Base-by-base conservation (phyloP, 2,888 invertebrate species). In the Caenorhabditis sp. region DNA sequence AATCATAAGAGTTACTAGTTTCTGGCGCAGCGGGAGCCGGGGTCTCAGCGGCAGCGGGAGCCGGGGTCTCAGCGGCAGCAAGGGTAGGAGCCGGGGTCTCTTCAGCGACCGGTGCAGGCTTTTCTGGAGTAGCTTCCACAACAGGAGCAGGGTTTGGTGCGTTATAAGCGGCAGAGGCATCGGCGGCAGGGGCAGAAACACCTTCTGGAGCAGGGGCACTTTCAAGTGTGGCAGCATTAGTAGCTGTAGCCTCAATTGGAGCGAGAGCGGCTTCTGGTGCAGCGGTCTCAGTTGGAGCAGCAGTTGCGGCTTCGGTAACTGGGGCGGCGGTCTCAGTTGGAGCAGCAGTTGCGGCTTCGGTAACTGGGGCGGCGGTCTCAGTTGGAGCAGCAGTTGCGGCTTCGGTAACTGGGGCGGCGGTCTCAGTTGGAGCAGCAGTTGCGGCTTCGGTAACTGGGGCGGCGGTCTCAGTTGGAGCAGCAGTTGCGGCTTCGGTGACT, bases 131-230 rank as follows among this genome's bases (percentile, higher is more conserved):
- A 37, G 55, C 22, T 30, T 37, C 55, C 20, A 56, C 13, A 24
- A 37, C 59, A 41, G 53, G 35, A 45, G 61, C 56, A 22, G 48
- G 20, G 4, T 73, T 32, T 30, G 59, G 46, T 5, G 74, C 53
- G 8, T 30, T 46, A 24, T 56, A 37, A 17, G 20, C 58, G 9
- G 56, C 43, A n/a, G 50, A 48, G 3, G 73, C 59, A 22, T 63
- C 76, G 5, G 58, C 63, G 11, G 63, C 70, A 27, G 65, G 61
- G 3, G 66, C 56, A 30, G 59, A 45, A 7, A 45, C 62, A 2
- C 68, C 41, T 39, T 22, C 77, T 59, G 76, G 71, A 35, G 72
- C 61, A 22, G 66, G 55, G 5, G 56, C 55, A 22, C 62, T 45
- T 50, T 72, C 65, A 6, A 48, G 13, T 9, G 76, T 17, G 7